Evolutionary conservation across 2,888 invertebrate genomes (phyloP), one percentile per base, ranked within the genome.

Genomic region (Chydorus sphaericus): DNA sequence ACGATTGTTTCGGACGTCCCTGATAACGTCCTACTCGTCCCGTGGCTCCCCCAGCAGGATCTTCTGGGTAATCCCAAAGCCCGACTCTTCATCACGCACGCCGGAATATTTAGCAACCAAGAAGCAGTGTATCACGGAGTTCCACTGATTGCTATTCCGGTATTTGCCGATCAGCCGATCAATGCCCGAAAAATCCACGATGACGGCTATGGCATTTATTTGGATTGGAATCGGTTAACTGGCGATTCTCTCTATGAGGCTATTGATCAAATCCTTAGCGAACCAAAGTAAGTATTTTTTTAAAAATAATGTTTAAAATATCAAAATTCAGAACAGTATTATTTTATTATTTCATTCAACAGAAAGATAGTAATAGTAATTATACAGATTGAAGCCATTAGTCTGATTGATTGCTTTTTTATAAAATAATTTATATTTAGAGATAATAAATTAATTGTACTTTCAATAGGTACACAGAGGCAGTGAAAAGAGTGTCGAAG

Each of bases 91-190:
- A 77, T 87, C 4, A 86, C 86, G 0, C 87, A 87, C 67, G 86
- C 87, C 4, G 87, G 87, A 20, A 72, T 87, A 0, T 71, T 87
- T 50, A 85, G 85, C 64, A 82, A 87, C 77, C 86, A 82, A 65
- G 87, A 87, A 69, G 85, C 85, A 0, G 85, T 86, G 16, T 87
- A 81, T 69, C 87, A 87, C 66, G 86, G 83, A 5, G 83, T 85
- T 0, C 86, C 87, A 0, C 80, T 85, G 1, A 81, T 87, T 20
- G 80, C 82, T 1, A 78, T 87, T 64, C 87, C 87, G 0, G 85
- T 87, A 0, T 87, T 87, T 69, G 86, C 86, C 66, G 87, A 87
- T 67, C 87, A 87, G 68, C 86, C 87, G 64, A 80, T 83, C 2
- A 87, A 87, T 67, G 83, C 86, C 0, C 85, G 85, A 0, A 87